phyloP scores from a whole-genome alignment of 37 sponge, comb jelly and placozoan species.

The Mnemiopsis leidyi region DNA sequence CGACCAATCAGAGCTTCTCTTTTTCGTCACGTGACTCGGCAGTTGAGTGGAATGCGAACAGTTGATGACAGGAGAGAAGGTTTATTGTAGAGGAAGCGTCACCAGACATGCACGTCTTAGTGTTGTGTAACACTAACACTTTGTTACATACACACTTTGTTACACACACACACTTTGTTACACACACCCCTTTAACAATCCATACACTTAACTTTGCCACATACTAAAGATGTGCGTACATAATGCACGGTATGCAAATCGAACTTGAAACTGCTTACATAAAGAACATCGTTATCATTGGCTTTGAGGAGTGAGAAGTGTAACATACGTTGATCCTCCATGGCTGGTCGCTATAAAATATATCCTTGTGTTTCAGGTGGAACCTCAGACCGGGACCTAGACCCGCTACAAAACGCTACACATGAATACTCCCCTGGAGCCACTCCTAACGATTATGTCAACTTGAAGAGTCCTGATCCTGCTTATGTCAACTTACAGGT shows the following conservation, averaged over 20 bases:
- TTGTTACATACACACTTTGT: background rate
- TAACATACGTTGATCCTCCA: background rate
- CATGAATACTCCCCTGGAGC: background rate
- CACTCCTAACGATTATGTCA: conserved; percentile 30
- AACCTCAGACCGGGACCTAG: background rate
- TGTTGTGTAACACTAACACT: background rate
- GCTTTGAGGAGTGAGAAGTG: too few relatives aligned
- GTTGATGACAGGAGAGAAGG: background rate
- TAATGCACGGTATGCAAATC: too few relatives aligned
- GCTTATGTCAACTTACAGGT: conserved; percentile 47
- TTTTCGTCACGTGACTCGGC: background rate
- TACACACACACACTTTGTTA: background rate
- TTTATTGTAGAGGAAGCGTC: background rate
- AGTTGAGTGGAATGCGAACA: background rate
- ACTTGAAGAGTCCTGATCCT: conserved; percentile 45
- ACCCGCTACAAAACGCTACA: background rate
- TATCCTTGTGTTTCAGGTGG: conserved; percentile 62
- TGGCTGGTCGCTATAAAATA: background rate
- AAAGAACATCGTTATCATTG: too few relatives aligned
- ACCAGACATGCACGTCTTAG: background rate
- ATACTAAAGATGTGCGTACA: too few relatives aligned
- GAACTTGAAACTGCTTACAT: too few relatives aligned
- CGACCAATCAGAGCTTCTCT: background rate
- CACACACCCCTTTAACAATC: too few relatives aligned
- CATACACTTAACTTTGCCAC: too few relatives aligned